phyloP scores from a whole-genome alignment of 2,888 invertebrate species.

The Folsomia manolachei region DNA sequence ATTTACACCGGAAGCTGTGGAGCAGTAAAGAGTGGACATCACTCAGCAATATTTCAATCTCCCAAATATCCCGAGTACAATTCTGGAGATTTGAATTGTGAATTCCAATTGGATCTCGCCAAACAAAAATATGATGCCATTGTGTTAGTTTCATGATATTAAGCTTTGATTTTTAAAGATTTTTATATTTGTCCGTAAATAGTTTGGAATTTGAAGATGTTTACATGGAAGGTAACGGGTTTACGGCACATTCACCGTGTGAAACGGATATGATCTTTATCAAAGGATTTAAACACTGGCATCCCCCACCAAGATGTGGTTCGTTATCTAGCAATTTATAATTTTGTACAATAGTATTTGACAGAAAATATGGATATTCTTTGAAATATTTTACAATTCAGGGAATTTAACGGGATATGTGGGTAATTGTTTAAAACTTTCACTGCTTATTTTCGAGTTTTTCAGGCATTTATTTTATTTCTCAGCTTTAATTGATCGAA shows the following conservation, averaged over 20 bases:
- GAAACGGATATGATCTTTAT: slow-evolving; percentile 43
- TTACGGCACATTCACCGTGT: slow-evolving; percentile 23
- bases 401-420: slow-evolving; percentile 35
- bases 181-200: neutral
- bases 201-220: slow-evolving; percentile 40
- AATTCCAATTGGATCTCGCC: slow-evolving; percentile 30
- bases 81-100: slow-evolving; percentile 36
- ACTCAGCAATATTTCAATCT: slow-evolving; percentile 36
- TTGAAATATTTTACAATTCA: too few relatives aligned
- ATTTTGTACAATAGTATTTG: too few relatives aligned
- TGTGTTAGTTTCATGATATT: neutral
- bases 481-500: slow-evolving; percentile 34
- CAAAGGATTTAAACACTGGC: slow-evolving; percentile 43
- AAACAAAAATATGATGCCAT: slow-evolving; percentile 19
- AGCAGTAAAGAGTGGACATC: slow-evolving; percentile 19
- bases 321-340: too few relatives aligned
- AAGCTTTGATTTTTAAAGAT: too few relatives aligned
- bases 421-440: slow-evolving; percentile 25
- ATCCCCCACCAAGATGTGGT: slow-evolving; percentile 43
- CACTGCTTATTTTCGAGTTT: too few relatives aligned
- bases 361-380: too few relatives aligned
- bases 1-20: slow-evolving; percentile 37
- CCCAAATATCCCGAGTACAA: slow-evolving; percentile 36
- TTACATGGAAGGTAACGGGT: slow-evolving; percentile 32
- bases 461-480: too few relatives aligned